These are phyloP conservation scores for Phycodurus eques DNA, from an alignment of 2,113 vertebrate species.

Conservation along the genomic window DNA sequence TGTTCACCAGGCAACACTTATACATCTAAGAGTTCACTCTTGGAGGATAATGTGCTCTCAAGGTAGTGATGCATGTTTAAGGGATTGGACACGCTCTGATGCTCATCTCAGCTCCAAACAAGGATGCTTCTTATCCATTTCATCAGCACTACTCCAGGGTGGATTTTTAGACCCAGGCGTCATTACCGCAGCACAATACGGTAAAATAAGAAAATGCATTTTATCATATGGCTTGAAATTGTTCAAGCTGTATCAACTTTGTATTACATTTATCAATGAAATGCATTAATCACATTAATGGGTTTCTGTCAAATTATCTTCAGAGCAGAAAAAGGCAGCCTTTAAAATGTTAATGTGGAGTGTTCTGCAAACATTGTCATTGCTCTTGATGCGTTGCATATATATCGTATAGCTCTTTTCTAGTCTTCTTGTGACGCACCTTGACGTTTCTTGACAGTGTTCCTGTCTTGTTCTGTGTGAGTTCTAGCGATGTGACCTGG, in stretches of 20 bases:
- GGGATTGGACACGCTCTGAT: neutral
- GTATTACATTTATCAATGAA: neutral
- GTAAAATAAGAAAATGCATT: neutral
- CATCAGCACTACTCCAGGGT: conserved; percentile 2
- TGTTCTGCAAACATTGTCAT: neutral
- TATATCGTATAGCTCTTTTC: too few relatives aligned
- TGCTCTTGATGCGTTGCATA: neutral
- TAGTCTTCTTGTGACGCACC: neutral
- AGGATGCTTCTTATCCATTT: conserved; percentile 10
- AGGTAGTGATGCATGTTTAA: conserved; percentile 7
- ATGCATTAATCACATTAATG: neutral
- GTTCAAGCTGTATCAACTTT: neutral
- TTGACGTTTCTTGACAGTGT: neutral
- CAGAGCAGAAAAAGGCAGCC: neutral
- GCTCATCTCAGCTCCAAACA: conserved; percentile 15
- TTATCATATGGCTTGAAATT: conserved; percentile 4
- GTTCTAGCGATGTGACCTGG: too few relatives aligned
- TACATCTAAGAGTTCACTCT: neutral
- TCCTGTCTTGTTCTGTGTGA: neutral
- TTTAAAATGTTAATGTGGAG: neutral
- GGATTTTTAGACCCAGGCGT: conserved; percentile 4
- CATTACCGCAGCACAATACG: conserved; percentile 6
- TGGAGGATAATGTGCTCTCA: neutral
- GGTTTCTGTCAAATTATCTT: neutral
- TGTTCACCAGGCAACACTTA: neutral